Base-by-base conservation (phyloP, 2,888 invertebrate species). In the Plebejus argus region DNA sequence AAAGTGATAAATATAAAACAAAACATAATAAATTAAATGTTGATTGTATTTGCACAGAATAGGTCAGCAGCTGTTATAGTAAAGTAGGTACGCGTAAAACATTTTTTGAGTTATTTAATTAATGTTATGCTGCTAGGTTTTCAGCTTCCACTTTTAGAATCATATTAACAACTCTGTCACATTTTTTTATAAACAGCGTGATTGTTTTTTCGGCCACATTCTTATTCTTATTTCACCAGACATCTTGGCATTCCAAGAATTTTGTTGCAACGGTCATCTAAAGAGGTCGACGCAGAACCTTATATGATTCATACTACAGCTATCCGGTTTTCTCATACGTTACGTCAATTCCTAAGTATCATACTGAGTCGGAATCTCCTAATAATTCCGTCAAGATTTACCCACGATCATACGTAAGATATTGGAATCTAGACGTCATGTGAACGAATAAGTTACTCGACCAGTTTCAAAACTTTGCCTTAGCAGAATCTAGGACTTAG, bases 221-320 rank as follows among this genome's bases (percentile, higher is more conserved):
- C 15, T 15, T 18, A 53, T 18, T 18, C 49, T 53, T 53, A 53
- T 53, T 53, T 53, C 53, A 53, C 53, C 53, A 53, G 53, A 53
- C 15, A 53, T 18, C 18, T 53, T 18, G 53, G 53, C 18, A 53
- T 53, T 53, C 53, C 5, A 5, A 53, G 53, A 53, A 53, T 53
- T 53, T 0, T 18, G 53, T 53, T 53, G 53, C 53, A 53, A 53
- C 53, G 53, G 53, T 53, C 53, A 53, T 53, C 5, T 1, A 53
- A 53, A 53, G 53, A 53, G 53, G 53, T 53, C 53, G 53, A 53
- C 53, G 53, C 53, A 53, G 53, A 53, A 53, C 53, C 53, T 53
- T 53, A 53, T 53, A 53, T 53, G 53, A 53, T 53, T 53, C 53
- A 53, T 53, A 53, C 45, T 45, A 53, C 53, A 45, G 53, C 53